Evolutionary conservation across 2,888 invertebrate species (phyloP), one percentile per base, ranked within the genome.

Genomic region (Drosophila greeni): DNA sequence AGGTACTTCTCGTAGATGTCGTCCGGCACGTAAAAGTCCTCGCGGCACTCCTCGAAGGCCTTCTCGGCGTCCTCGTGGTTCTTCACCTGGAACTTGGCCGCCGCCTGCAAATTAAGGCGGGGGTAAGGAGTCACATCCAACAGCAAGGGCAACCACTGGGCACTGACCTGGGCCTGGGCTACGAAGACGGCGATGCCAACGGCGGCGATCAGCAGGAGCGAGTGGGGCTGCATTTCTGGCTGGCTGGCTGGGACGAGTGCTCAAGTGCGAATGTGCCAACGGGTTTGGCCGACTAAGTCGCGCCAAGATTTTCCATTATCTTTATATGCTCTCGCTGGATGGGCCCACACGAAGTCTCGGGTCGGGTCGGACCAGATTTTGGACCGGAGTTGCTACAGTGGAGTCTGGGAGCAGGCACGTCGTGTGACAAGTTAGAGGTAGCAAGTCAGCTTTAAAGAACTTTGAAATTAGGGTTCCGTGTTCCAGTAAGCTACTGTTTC

Each of bases 41-140:
- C 82, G 6, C 76, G 87, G 56, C 88, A 88, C 33, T 85, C 85
- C 58, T 82, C 85, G n/a, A 87, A 85, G 5, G 85, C 85, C 23
- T 64, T 60, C 20, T 82, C 54, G 4, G 88, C 86, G 74, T 88
- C 88, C 1, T 86, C 85, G 5, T 76, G 73, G n/a, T 72, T 76
- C 52, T 86, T 86, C 14, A 86, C 8, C 42, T 76, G 45, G 66
- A 82, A 88, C 64, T 86, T 87, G 52, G 70, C 85, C 26, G 64
- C 48, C 16, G 71, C 66, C 79, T 78, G 55, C 39, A 56, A 62
- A 45, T 6, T 11, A 43, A 52, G 34, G 8, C 0, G 26, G 20
- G 45, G 61, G 20, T 61, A 47, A 42, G 61, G 45, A 42, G 45
- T 54, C 39, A 18, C n/a, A 29, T 42, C 36, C 51, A 43, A 39